Percentiles rank a stretch among this genome's conserved stretches.
phyloP scores from a whole-genome alignment of 2,888 invertebrate species.

The Mystacides longicornis region DNA sequence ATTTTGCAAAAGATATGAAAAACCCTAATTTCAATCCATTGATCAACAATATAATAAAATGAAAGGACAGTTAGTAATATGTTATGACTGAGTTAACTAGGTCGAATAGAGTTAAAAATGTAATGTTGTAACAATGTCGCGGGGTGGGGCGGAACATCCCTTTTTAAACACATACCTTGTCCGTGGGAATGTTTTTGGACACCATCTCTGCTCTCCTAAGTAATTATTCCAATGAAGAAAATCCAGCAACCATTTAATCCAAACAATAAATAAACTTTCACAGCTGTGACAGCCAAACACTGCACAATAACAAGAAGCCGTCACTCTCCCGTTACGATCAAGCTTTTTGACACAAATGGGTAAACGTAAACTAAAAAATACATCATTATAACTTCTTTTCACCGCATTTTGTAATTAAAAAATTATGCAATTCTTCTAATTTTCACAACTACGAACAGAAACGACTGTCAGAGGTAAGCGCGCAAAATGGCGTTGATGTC shows the following conservation, averaged over 20 bases:
- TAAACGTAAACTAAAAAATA: slow-evolving; percentile 15
- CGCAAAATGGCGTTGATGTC: slow-evolving; percentile 43
- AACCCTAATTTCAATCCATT: neutral
- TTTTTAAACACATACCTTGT: slow-evolving; percentile 60
- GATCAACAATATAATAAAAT: neutral
- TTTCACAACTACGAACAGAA: slow-evolving; percentile 48
- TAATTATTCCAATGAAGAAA: slow-evolving; percentile 13
- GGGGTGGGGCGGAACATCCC: slow-evolving; percentile 20
- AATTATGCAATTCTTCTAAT: slow-evolving; percentile 24
- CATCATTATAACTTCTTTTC: slow-evolving; percentile 16
- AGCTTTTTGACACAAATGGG: slow-evolving; percentile 34
- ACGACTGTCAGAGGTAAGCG: slow-evolving; percentile 49
- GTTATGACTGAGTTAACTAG: slow-evolving; percentile 10
- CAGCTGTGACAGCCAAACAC: slow-evolving; percentile 46
- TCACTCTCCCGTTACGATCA: slow-evolving; percentile 51
- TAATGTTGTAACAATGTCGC: neutral
- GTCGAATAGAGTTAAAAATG: slow-evolving; percentile 16
- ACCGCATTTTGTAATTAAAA: slow-evolving; percentile 16
- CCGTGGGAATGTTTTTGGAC: slow-evolving; percentile 74
- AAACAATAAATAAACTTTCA: slow-evolving; percentile 43
- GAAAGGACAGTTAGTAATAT: neutral
- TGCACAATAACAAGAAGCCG: slow-evolving; percentile 46
- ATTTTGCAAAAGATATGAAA: too few species aligned
- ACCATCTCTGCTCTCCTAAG: slow-evolving; percentile 47
- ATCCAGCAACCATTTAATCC: slow-evolving; percentile 14